These are phyloP conservation scores for Colossoma macropomum DNA, from an alignment of 2,113 vertebrate species.

Conservation along the genomic window DNA sequence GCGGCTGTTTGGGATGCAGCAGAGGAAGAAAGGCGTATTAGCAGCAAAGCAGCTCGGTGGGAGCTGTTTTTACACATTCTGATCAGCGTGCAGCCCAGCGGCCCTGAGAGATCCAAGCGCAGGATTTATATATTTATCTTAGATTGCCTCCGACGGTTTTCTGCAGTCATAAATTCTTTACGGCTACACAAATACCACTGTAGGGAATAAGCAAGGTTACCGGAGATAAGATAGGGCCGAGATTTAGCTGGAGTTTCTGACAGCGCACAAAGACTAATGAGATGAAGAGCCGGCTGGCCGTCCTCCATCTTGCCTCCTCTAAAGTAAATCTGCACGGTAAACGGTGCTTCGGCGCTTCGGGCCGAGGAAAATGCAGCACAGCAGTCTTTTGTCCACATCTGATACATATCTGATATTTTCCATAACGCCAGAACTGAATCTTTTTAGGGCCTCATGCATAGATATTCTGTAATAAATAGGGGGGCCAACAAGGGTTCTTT, in stretches of 20 bases:
- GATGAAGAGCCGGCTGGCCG: conserved; percentile 19
- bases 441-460: not conserved
- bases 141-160: conserved; percentile 76
- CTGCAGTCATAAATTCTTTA: conserved; percentile 80
- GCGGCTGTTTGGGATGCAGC: conserved; percentile 75
- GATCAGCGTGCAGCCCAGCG: conserved; percentile 71
- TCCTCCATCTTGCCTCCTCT: conserved; percentile 38
- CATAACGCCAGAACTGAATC: not conserved
- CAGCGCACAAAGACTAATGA: conserved; percentile 63
- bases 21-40: conserved; percentile 57
- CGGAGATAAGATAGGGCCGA: conserved; percentile 71
- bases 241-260: conserved; percentile 72
- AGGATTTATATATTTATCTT: conserved; percentile 82
- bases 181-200: conserved; percentile 78
- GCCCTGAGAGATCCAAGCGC: conserved; percentile 78
- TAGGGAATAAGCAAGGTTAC: conserved; percentile 83
- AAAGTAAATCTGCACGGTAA: conserved; percentile 33
- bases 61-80: conserved; percentile 73
- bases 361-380: not conserved
- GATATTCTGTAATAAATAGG: no score
- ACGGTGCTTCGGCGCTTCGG: not conserved
- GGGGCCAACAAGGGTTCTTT: no score
- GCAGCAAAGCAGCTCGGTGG: conserved; percentile 71
- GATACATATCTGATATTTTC: not conserved
- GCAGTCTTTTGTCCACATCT: conserved; percentile 10